Base-by-base conservation (phyloP, 2,797 vertebrate species). In the Vespertilio murinus region DNA sequence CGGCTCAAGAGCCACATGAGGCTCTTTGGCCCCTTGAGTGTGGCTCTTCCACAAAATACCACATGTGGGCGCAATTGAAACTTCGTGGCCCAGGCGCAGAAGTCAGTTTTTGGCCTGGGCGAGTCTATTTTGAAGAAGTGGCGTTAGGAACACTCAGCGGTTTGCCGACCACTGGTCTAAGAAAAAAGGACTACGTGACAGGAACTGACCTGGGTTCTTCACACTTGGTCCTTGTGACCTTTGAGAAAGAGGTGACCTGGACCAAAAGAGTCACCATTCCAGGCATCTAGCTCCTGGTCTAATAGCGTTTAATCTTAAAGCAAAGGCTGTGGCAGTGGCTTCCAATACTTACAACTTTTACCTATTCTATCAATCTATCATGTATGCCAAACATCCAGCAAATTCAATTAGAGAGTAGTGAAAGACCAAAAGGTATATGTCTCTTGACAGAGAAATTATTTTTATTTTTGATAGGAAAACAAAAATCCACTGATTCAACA, bases 241-340 rank as follows among this genome's bases (percentile, higher is more conserved):
- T 99, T 14, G 99, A 99, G 90, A 98, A 98, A 35, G 99, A 98
- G 88, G 98, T 98, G 77, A 99, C 99, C 0, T 98, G 98, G 78
- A 99, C 99, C 45, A 98, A 98, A 94, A 99, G 99, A 97, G 99
- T 99, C 56, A 98, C 98, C 90, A 98, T 99, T 74, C 99, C 99
- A 0, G 99, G 99, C 47, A 98, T 99, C 94, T 99, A 97, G 99
- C 99, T 54, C 99, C 99, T 4, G 99, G 99, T 93, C 98, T 99
- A n/a, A 97, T 99, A 87, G 98, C 99, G 47, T 99, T 99, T 95
- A 98, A 99, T 95, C 96, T 98, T 0, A 98, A 97, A 75, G 98
- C 98, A 38, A 98, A 98, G 82, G 98, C 98, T 0, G 98, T 99
- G 0, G 99, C 99, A 0, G 99, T 99, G 93, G 99, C 99, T 14